phyloP scores from a whole-genome alignment of 2,888 invertebrate species.

The Calameuta idolon region DNA sequence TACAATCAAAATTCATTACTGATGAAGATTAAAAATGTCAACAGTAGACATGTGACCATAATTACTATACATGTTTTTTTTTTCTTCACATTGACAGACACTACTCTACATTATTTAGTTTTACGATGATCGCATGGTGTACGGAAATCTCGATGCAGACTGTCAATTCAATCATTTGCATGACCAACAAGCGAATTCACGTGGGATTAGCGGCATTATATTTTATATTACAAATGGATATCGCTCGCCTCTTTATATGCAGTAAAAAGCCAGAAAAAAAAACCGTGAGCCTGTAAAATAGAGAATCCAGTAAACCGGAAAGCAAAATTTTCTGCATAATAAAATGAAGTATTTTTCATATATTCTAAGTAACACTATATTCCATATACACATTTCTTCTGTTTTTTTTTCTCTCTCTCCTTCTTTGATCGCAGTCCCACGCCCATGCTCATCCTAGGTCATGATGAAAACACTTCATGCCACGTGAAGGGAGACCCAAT shows the following conservation, averaged over 20 bases:
- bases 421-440: conserved; percentile 20
- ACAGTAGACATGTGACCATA: conserved; percentile 19
- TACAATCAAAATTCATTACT: conserved; percentile 11
- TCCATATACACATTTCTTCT: conserved; percentile 19
- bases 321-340: conserved; percentile 18
- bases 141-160: not conserved
- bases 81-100: not conserved
- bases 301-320: conserved; percentile 20
- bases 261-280: conserved; percentile 12
- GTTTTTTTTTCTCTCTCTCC: conserved; percentile 1
- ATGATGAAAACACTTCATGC: conserved; percentile 14
- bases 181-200: not conserved
- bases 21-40: conserved; percentile 23
- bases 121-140: not conserved
- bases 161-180: not conserved
- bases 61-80: conserved; percentile 27
- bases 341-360: conserved; percentile 22
- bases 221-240: conserved; percentile 4
- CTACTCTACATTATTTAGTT: not conserved
- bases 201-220: not conserved
- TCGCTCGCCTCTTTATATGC: not conserved
- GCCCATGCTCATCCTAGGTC: conserved; percentile 16
- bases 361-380: conserved; percentile 21
- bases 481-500: conserved; percentile 1
- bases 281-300: conserved; percentile 16